phyloP scores from a whole-genome alignment of 2,113 vertebrate genomes.

The Campylomormyrus numenius region DNA sequence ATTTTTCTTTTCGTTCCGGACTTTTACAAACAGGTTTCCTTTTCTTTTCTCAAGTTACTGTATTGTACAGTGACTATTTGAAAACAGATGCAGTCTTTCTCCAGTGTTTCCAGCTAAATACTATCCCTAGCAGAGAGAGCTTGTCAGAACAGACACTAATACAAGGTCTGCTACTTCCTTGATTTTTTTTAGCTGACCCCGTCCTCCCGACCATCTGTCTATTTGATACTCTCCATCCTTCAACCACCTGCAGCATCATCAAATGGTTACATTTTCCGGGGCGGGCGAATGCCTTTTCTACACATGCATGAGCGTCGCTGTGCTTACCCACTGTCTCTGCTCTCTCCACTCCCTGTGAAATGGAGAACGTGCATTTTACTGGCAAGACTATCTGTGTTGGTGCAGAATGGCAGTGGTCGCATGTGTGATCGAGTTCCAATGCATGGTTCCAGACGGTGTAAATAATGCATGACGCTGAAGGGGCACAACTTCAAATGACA shows the following conservation, averaged over 20 bases:
- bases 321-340: background rate
- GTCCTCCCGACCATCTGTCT: background rate
- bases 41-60: background rate
- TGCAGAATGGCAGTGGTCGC: background rate
- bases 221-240: background rate
- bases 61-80: background rate
- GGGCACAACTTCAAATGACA: background rate
- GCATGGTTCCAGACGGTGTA: background rate
- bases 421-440: background rate
- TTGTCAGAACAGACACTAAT: background rate
- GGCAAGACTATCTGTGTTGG: background rate
- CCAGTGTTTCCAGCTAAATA: background rate
- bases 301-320: background rate
- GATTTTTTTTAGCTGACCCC: background rate
- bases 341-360: background rate
- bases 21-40: background rate
- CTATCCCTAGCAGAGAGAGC: background rate
- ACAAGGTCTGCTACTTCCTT: background rate
- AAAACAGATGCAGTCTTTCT: background rate
- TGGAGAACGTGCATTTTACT: background rate
- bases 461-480: constrained; percentile 3
- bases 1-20: background rate
- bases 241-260: background rate
- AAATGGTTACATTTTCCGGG: background rate
- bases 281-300: background rate